Evolutionary conservation across 2,113 vertebrate genomes (phyloP).

Genomic region (Myanophis thanlyinensis): DNA sequence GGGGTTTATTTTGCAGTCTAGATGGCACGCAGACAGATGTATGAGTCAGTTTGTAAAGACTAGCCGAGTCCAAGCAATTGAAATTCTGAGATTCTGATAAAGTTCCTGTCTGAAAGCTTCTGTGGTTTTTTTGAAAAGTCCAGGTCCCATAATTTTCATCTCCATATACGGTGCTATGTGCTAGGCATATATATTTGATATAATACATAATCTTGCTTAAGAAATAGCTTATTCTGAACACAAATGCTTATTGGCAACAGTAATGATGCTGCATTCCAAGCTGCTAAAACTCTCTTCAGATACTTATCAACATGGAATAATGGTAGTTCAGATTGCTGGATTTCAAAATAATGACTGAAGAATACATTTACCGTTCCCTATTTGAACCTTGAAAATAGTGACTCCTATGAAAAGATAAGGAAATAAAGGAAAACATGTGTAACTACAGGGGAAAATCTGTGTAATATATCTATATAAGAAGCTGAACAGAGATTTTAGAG

Average conservation of each 20-base stretch:
- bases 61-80: not conserved
- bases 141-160: not conserved
- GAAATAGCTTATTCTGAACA: not conserved
- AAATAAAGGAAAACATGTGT: not conserved
- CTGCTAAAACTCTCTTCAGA: conserved; percentile 2
- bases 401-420: not conserved
- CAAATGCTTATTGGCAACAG: conserved; percentile 7
- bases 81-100: conserved; percentile 1
- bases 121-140: conserved; percentile 4
- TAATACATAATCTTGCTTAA: not conserved
- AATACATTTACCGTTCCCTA: not conserved
- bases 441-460: not conserved
- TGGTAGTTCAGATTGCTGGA: conserved; percentile 24
- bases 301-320: not conserved
- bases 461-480: not conserved
- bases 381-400: not conserved
- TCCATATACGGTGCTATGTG: not conserved
- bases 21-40: not conserved
- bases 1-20: not conserved
- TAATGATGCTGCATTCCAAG: not conserved
- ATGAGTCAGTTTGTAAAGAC: not conserved
- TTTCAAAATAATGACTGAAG: not conserved
- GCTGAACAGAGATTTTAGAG: not conserved
- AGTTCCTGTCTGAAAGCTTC: not conserved
- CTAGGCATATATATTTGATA: not conserved